Percentiles rank a stretch among this genome's conserved stretches.
Conservation (phyloP, 2,797 vertebrate species). For the Peromyscus nudipes region DNA sequence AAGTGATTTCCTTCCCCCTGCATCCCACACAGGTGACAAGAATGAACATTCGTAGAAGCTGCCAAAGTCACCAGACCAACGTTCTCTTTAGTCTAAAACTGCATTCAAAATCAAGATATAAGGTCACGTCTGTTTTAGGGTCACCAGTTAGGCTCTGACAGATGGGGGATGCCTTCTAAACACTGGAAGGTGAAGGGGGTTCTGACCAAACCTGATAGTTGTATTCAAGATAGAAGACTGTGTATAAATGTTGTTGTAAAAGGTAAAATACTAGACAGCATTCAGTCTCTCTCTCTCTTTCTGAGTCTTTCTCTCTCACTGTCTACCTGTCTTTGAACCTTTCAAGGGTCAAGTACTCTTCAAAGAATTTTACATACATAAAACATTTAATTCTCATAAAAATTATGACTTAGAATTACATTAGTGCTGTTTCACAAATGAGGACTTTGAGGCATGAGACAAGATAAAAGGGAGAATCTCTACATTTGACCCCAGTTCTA, state of each 20-base stretch:
- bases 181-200: not conserved
- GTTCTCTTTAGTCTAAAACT: conserved; percentile 27
- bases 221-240: not conserved
- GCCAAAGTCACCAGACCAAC: not conserved
- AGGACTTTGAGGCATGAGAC: not conserved
- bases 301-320: not conserved
- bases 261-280: not conserved
- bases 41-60: conserved; percentile 15
- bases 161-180: not conserved
- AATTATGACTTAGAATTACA: not conserved
- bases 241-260: not conserved
- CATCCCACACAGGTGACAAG: not conserved
- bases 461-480: not conserved
- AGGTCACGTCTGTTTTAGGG: not conserved
- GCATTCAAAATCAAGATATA: conserved; percentile 44
- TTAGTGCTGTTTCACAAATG: not conserved
- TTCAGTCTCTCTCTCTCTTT: not conserved
- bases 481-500: not conserved
- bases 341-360: not conserved
- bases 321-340: not conserved
- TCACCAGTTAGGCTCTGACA: not conserved
- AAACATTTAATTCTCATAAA: not conserved
- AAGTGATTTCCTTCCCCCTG: not conserved
- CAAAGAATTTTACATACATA: not conserved
- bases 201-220: not conserved